Percentiles rank a stretch among this genome's conserved stretches.
Evolutionary conservation across 2,113 vertebrate species (phyloP).

Genomic region (Channa argus): DNA sequence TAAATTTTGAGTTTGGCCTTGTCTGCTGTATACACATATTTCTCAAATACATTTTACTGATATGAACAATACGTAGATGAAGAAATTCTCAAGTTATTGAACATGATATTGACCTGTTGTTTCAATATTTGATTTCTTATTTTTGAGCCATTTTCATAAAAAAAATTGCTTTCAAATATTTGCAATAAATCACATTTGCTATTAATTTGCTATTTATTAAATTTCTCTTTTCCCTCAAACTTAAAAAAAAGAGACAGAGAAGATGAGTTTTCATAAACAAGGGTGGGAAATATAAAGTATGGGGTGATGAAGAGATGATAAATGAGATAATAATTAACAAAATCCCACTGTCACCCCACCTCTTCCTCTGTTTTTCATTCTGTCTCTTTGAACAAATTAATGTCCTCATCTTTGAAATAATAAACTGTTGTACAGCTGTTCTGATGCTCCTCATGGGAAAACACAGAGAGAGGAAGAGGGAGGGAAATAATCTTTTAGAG

Average conservation of each 20-base stretch:
- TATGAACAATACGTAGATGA: no score
- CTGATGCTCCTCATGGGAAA: constrained; percentile 18
- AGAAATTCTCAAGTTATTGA: no score
- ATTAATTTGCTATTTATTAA: no score
- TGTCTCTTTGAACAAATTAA: constrained; percentile 48
- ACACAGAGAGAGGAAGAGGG: constrained; percentile 17
- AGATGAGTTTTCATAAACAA: no score
- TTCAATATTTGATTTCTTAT: no score
- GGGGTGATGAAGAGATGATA: constrained; percentile 21
- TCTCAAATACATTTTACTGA: no score
- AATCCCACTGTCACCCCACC: constrained; percentile 3
- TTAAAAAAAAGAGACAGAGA: background rate
- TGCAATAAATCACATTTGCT: no score
- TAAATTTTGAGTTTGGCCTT: no score
- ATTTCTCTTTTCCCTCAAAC: background rate
- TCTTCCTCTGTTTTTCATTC: constrained; percentile 18
- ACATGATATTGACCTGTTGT: no score
- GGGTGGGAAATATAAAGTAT: background rate
- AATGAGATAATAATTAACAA: constrained; percentile 39
- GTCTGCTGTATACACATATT: no score
- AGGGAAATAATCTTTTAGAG: constrained; percentile 44
- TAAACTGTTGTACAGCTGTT: constrained; percentile 55
- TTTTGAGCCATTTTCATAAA: no score
- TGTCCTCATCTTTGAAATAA: constrained; percentile 52
- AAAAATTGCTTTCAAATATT: no score